Base-by-base conservation (phyloP, 2,113 vertebrate genomes). In the Strix uralensis region DNA sequence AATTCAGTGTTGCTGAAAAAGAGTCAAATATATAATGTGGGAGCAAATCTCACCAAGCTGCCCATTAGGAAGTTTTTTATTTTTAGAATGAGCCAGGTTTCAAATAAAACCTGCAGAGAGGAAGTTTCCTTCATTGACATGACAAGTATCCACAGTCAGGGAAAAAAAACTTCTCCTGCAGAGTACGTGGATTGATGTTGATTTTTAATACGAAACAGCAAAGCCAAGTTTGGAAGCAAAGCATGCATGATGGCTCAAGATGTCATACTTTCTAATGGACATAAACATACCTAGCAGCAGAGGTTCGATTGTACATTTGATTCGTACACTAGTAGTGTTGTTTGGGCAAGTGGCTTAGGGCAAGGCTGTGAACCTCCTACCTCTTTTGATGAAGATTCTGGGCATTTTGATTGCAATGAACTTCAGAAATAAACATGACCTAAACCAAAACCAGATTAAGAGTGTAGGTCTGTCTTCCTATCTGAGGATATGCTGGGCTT, bases 161-260 rank as follows among this genome's bases (percentile, higher is more conserved):
- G 17, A 73, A 93, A 58, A 58, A 87, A 91, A 85, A 82, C 66
- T 87, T 94, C 29, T 0, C 25, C 46, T 81, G 23, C 34, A 65
- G 30, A 15, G 9, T 72, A 38, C 10, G 0, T 58, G 44, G 66
- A 16, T 66, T 46, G 18, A 32, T 80, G 54, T 32, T 90, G 58
- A 80, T 72, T 85, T 94, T 92, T 87, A 79, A 44, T 63, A 85
- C 11, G 40, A 75, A 88, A 59, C 52, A 77, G 49, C n/a, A 85
- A 82, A 96, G 14, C 49, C 46, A 80, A 38, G 22, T 93, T 79
- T 96, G 62, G 55, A 88, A 88, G 40, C 52, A 82, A 63, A 72
- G 20, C 17, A 22, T 44, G 32, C 9, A 2, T 34, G 34, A 18
- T 49, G 15, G 19, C 73, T 94, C 36, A n/a, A 84, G 44, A 23